Conservation (phyloP, 2,888 invertebrate species). For the Autographa gamma region DNA sequence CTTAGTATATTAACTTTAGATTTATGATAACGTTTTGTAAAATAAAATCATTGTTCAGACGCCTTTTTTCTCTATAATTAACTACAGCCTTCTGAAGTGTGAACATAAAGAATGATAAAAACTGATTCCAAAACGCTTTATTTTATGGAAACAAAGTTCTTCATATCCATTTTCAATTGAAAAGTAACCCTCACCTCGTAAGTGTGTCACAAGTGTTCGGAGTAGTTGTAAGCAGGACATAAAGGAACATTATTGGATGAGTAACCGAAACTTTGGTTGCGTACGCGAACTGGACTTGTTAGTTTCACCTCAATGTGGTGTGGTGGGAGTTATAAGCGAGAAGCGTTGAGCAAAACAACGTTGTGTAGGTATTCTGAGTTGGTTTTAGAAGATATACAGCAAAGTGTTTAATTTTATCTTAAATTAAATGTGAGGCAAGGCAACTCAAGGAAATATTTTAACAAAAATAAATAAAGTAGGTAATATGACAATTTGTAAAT, state of each 20-base stretch:
- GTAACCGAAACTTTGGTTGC: conserved; percentile 63
- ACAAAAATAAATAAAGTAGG: too few relatives aligned
- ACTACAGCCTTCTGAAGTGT: too few relatives aligned
- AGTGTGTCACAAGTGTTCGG: conserved; percentile 56
- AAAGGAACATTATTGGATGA: conserved; percentile 66
- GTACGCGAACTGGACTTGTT: conserved; percentile 55
- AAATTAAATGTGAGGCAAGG: too few relatives aligned
- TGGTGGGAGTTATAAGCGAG: conserved; percentile 27
- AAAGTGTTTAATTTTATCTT: neutral
- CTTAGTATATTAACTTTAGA: too few relatives aligned
- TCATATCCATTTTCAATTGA: conserved; percentile 33
- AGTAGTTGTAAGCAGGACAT: conserved; percentile 63
- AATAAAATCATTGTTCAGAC: too few relatives aligned
- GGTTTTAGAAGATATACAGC: too few relatives aligned
- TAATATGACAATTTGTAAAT: too few relatives aligned
- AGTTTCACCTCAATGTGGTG: conserved; percentile 44
- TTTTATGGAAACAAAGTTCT: neutral
- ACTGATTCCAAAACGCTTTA: neutral
- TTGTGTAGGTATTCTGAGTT: too few relatives aligned
- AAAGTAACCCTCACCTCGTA: conserved; percentile 48
- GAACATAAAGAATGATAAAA: neutral
- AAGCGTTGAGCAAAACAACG: too few relatives aligned
- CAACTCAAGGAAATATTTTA: too few relatives aligned
- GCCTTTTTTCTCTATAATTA: too few relatives aligned
- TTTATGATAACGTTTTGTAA: too few relatives aligned